These are phyloP conservation scores for Drosophila cardini DNA, from an alignment of 1,140 invertebrate genomes.

Conservation along the genomic window DNA sequence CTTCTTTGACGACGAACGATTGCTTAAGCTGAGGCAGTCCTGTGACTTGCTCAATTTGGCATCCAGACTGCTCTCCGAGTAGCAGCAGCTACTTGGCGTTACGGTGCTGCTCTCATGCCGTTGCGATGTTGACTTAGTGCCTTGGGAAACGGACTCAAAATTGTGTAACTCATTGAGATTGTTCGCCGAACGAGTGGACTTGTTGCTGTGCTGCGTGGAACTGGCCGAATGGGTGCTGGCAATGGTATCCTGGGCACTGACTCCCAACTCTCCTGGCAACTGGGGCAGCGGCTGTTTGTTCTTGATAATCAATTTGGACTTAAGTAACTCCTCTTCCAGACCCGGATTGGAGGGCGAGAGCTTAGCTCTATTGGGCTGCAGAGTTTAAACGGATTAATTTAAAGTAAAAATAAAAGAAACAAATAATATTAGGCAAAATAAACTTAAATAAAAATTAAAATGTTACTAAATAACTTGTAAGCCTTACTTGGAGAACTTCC, in stretches of 20 bases:
- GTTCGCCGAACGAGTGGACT: conserved; percentile 66
- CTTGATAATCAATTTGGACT: conserved; percentile 81
- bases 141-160: conserved; percentile 76
- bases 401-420: conserved; percentile 59
- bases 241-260: conserved; percentile 62
- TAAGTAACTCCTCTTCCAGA: conserved; percentile 78
- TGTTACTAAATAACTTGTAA: not conserved
- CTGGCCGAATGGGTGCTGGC: conserved; percentile 75
- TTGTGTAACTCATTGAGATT: conserved; percentile 83
- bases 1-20: conserved; percentile 86
- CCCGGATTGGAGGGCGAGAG: conserved; percentile 81
- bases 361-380: conserved; percentile 84
- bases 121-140: conserved; percentile 74
- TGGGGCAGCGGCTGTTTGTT: conserved; percentile 83
- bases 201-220: conserved; percentile 73
- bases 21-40: conserved; percentile 85
- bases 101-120: conserved; percentile 81
- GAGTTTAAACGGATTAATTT: conserved; percentile 4
- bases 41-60: conserved; percentile 81
- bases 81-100: conserved; percentile 82
- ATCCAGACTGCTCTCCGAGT: conserved; percentile 82
- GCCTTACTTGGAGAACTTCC: no score
- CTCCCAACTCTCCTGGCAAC: conserved; percentile 65
- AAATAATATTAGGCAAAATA: not conserved
- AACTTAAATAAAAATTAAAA: not conserved